These are phyloP conservation scores for Drosophila arizonae DNA, from an alignment of 1,140 invertebrate species.

Conservation along the genomic window DNA sequence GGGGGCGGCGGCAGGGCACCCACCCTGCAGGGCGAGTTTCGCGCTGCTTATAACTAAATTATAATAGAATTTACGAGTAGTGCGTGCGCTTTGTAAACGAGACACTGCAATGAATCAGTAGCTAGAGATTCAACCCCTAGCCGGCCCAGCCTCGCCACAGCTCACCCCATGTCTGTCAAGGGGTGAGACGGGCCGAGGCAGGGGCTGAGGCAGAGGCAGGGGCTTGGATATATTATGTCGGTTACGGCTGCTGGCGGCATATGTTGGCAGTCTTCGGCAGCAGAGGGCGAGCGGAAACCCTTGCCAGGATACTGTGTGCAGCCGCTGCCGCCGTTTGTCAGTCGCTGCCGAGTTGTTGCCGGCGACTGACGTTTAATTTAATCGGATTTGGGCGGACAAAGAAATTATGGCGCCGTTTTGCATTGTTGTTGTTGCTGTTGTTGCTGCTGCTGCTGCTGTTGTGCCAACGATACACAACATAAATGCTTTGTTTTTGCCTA, in stretches of 20 bases:
- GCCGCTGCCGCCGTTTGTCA: constrained; percentile 58
- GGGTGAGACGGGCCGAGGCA: background rate
- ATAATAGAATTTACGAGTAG: constrained; percentile 75
- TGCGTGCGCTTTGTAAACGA: constrained; percentile 41
- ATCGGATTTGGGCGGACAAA: constrained; percentile 75
- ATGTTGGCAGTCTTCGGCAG: constrained; percentile 72
- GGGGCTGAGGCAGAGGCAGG: background rate
- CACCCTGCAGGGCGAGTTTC: constrained; percentile 26
- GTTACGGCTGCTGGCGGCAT: constrained; percentile 71
- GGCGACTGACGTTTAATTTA: constrained; percentile 72
- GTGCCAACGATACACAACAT: constrained; percentile 60
- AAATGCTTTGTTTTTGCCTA: constrained; percentile 77
- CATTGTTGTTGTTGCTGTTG: background rate
- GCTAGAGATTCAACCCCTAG: constrained; percentile 52
- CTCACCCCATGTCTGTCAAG: constrained; percentile 8
- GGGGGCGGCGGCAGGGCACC: constrained; percentile 33
- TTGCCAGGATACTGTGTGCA: constrained; percentile 75
- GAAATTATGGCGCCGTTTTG: constrained; percentile 69
- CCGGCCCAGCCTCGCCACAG: background rate
- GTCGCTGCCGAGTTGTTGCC: constrained; percentile 41
- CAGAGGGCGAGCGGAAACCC: constrained; percentile 64
- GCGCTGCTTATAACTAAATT: constrained; percentile 74
- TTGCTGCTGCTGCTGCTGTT: constrained; percentile 31
- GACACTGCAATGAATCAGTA: constrained; percentile 52
- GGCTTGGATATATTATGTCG: constrained; percentile 52